A percentile compares a stretch with the other conserved stretches of the same genome.
These are phyloP conservation scores for Piaya cayana DNA, from an alignment of 2,113 vertebrate genomes.

Conservation along the genomic window DNA sequence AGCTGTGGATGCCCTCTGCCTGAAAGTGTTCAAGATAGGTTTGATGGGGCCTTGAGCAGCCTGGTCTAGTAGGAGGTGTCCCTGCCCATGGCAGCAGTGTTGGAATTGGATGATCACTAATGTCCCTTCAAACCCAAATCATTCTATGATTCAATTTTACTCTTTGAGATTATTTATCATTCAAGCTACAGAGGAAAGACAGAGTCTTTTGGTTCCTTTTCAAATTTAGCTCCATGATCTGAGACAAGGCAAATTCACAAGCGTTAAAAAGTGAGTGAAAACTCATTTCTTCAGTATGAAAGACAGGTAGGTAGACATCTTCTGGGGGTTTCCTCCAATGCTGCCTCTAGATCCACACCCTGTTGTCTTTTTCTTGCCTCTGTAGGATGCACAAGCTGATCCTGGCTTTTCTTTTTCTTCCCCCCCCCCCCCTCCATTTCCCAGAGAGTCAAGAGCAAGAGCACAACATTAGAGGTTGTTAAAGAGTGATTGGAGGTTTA, in stretches of 20 bases:
- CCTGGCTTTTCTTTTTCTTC: too few relatives aligned
- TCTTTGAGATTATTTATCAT: background rate
- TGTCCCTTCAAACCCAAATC: too few relatives aligned
- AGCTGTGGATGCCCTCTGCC: too few relatives aligned
- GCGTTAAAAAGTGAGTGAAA: background rate
- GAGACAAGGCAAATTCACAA: background rate
- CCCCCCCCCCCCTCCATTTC: too few relatives aligned
- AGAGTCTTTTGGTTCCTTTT: background rate
- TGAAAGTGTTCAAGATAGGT: too few relatives aligned
- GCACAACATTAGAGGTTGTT: background rate
- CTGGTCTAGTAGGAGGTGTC: too few relatives aligned
- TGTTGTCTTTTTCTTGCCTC: background rate
- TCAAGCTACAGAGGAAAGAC: background rate
- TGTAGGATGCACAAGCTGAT: background rate
- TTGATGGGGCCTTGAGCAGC: too few relatives aligned
- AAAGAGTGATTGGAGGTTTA: background rate
- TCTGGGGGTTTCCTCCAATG: background rate
- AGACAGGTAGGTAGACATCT: rapidly evolving
- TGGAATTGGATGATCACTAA: too few relatives aligned
- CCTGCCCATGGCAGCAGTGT: too few relatives aligned
- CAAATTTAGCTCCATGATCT: background rate
- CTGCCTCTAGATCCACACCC: background rate
- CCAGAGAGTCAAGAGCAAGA: background rate
- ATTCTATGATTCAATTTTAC: background rate
- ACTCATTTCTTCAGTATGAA: background rate